Conservation (phyloP, 2,888 invertebrate species). For the Perdita meconis region DNA sequence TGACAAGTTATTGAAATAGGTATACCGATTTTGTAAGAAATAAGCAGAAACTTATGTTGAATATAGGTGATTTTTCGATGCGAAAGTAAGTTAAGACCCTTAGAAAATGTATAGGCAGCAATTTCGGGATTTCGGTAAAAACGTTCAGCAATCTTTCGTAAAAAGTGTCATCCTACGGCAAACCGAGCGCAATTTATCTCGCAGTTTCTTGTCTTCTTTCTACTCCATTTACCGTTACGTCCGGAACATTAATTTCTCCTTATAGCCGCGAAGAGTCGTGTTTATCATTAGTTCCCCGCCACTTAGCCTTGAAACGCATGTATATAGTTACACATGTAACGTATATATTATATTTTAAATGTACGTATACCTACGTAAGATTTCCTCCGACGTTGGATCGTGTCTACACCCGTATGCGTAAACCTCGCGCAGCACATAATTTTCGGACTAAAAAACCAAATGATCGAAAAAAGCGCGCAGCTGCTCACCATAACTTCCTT, state of each 20-base stretch:
- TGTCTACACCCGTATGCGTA: slow-evolving; percentile 60
- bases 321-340: background rate
- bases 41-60: no score
- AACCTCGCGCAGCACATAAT: slow-evolving; percentile 66
- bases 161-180: slow-evolving; percentile 64
- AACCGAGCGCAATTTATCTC: slow-evolving; percentile 67
- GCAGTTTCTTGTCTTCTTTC: slow-evolving; percentile 78
- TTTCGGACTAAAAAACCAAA: slow-evolving; percentile 66
- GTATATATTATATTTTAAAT: background rate
- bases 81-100: background rate
- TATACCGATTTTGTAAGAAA: no score
- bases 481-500: slow-evolving; percentile 81
- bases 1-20: no score
- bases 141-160: slow-evolving; percentile 50
- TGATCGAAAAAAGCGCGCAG: slow-evolving; percentile 73
- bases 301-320: slow-evolving; percentile 71
- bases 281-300: slow-evolving; percentile 81
- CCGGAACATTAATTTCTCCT: slow-evolving; percentile 80
- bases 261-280: slow-evolving; percentile 76
- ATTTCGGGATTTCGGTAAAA: slow-evolving; percentile 49
- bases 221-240: slow-evolving; percentile 80
- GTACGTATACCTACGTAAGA: slow-evolving; percentile 55
- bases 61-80: background rate
- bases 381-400: slow-evolving; percentile 63
- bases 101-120: slow-evolving; percentile 18